Percentiles rank a stretch among this genome's conserved stretches.
These are phyloP conservation scores for Centruroides sculpturatus DNA, from an alignment of 1,140 invertebrate genomes.

Conservation along the genomic window DNA sequence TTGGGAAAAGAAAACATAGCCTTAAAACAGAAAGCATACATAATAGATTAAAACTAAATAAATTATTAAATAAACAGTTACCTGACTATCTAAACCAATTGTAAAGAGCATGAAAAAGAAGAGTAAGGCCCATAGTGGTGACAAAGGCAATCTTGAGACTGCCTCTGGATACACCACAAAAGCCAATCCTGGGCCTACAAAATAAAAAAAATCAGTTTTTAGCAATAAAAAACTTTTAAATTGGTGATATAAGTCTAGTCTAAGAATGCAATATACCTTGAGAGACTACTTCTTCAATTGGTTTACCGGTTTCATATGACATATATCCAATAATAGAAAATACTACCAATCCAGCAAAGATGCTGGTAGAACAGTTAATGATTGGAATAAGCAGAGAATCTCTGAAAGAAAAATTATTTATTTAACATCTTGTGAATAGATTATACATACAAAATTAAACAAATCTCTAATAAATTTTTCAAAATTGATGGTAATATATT, in stretches of 20 bases:
- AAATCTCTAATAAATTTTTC: no score
- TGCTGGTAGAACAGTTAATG: slow-evolving; percentile 44
- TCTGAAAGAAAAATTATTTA: not conserved
- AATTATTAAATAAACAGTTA: slow-evolving; percentile 3
- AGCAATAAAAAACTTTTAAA: slow-evolving; percentile 20
- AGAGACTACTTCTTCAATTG: slow-evolving; percentile 71
- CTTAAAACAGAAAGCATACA: no score
- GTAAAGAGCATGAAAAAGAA: slow-evolving; percentile 73
- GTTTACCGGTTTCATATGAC: slow-evolving; percentile 61
- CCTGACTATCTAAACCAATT: slow-evolving; percentile 50
- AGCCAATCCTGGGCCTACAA: slow-evolving; percentile 40
- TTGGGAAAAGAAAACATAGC: no score
- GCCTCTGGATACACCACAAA: slow-evolving; percentile 42
- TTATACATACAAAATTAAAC: no score
- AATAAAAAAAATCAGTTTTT: not conserved
- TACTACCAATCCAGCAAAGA: slow-evolving; percentile 45
- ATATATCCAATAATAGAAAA: slow-evolving; percentile 49
- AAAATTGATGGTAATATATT: no score
- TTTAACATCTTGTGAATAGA: no score
- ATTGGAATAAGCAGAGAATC: slow-evolving; percentile 45
- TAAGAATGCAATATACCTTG: slow-evolving; percentile 5
- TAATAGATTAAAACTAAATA: not conserved
- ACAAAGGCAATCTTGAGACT: slow-evolving; percentile 32
- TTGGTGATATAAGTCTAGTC: not conserved
- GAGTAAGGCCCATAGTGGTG: slow-evolving; percentile 39